Evolutionary conservation across 2,888 invertebrate genomes (phyloP), one percentile per base, ranked within the genome.

Genomic region (Acrobasis repandana): DNA sequence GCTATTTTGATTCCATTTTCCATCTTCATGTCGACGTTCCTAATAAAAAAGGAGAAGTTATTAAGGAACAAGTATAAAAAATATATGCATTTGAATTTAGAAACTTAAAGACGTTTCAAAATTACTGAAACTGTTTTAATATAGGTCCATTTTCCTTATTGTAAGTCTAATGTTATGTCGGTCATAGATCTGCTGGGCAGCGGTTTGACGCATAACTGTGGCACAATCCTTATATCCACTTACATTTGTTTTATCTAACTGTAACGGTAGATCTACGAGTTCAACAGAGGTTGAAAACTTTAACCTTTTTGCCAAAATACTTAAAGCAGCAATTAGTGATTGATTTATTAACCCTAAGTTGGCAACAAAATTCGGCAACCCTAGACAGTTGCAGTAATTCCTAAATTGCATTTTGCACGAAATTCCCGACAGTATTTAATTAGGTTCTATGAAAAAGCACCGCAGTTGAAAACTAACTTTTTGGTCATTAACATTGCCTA

Each of bases 381-480:
- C 63, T 61, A 56, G 64, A 61, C 65, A 67, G 63, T 67, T 60
- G 72, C 67, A 75, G 73, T 76, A 75, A 75, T 77, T 74, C 72
- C 71, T 68, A 70, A 67, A 66, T 84, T 83, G 87, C 86, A 86
- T 83, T 86, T 85, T 77, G 82, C 87, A 88, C 82, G 86, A 85
- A 80, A 82, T 85, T 83, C 77, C 75, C 78, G 71, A 72, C 71
- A 67, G 80, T 78, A 86, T 85, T 89, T 86, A 87, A 87, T 87
- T 85, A 87, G 72, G 66, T 80, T 79, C 77, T 72, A 74, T 73
- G 80, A 80, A 83, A 83, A 82, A 76, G 73, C 73, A 78, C 76
- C 74, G 80, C 80, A 77, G 76, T 71, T 69, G 67, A 68, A 72
- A 67, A 71, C 72, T 79, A 80, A 79, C 65, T 82, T 83, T 77